A percentile compares a stretch with the other conserved stretches of the same genome.
Evolutionary conservation across 2,113 vertebrate genomes (phyloP).

Genomic region (Rana temporaria): DNA sequence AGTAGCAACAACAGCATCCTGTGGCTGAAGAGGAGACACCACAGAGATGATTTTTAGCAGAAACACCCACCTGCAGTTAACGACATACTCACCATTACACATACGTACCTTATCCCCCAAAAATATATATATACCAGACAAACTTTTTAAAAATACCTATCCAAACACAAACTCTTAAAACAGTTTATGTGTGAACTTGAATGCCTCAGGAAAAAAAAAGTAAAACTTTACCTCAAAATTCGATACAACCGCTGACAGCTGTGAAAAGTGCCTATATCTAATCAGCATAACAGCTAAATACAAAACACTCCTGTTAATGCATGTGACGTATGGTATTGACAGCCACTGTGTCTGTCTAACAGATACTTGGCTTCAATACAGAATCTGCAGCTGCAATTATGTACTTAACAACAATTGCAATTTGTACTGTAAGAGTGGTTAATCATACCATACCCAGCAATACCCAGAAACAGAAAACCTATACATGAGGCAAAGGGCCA

Average conservation of each 20-base stretch:
- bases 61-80: too few species aligned
- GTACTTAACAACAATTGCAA: conserved; percentile 32
- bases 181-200: too few species aligned
- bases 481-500: not conserved
- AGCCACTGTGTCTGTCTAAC: not conserved
- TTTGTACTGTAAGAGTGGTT: conserved; percentile 34
- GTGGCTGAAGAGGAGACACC: too few species aligned
- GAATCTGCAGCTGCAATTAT: conserved; percentile 36
- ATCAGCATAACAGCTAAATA: conserved; percentile 7
- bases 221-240: too few species aligned
- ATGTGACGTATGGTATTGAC: not conserved
- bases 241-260: not conserved
- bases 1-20: too few species aligned
- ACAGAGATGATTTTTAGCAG: too few species aligned
- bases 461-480: conserved; percentile 1
- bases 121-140: too few species aligned
- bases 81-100: too few species aligned
- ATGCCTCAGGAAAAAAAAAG: too few species aligned
- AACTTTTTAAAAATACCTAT: too few species aligned
- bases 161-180: too few species aligned
- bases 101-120: too few species aligned
- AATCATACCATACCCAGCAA: conserved; percentile 19
- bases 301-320: not conserved
- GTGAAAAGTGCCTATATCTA: not conserved
- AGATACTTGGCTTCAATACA: conserved; percentile 27